Conservation (phyloP, 64 coral and sea anemone genomes). For the Catalaphyllia jardinei region DNA sequence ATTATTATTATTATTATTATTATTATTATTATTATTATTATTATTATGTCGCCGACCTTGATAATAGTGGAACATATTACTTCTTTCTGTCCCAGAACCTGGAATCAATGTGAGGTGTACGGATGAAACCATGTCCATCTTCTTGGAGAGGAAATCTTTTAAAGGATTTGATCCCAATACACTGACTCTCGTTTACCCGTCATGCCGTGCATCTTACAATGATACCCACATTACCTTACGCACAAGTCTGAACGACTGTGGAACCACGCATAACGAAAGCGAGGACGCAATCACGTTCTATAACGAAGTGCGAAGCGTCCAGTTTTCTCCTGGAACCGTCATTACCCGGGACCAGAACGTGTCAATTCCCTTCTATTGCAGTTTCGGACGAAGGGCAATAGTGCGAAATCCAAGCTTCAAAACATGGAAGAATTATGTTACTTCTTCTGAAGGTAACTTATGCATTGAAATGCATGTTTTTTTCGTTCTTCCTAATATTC, state of each 20-base stretch:
- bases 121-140: conserved; percentile 5
- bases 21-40: no score
- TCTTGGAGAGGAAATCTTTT: conserved; percentile 15
- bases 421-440: conserved; percentile 12
- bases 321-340: neutral
- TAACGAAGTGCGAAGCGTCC: conserved; percentile 33
- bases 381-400: conserved; percentile 23
- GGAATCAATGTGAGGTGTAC: conserved; percentile 11
- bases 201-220: conserved; percentile 11
- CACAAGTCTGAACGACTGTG: conserved; percentile 22
- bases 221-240: conserved; percentile 16
- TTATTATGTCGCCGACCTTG: no score
- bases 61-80: neutral
- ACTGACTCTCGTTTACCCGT: conserved; percentile 9
- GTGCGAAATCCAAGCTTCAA: conserved; percentile 38
- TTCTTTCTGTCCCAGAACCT: neutral
- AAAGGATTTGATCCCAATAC: conserved; percentile 15
- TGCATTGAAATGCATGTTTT: neutral
- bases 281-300: conserved; percentile 45
- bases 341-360: conserved; percentile 18
- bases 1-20: no score
- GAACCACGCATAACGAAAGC: conserved; percentile 28
- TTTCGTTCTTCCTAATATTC: neutral
- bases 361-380: conserved; percentile 34
- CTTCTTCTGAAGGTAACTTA: conserved; percentile 19